These are phyloP conservation scores for Lasioglossum baleicum DNA, from an alignment of 1,140 invertebrate species.

Conservation along the genomic window DNA sequence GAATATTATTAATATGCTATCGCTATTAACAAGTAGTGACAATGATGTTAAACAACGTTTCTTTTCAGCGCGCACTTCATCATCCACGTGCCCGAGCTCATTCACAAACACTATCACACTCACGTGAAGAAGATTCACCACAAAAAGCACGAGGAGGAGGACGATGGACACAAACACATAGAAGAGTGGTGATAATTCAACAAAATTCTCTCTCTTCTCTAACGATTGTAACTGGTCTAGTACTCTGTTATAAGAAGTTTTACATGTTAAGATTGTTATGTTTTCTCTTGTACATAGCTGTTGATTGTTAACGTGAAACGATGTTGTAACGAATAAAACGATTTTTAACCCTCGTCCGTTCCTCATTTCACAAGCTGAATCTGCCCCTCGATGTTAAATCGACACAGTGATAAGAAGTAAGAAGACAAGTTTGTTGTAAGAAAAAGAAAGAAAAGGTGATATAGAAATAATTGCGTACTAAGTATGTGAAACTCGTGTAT, in stretches of 20 bases:
- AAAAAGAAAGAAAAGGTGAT: not conserved
- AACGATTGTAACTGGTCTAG: not conserved
- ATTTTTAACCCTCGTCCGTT: not conserved
- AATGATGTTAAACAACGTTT: not conserved
- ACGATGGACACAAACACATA: conserved; percentile 48
- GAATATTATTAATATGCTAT: conserved; percentile 32
- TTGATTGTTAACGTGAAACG: not conserved
- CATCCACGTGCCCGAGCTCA: conserved; percentile 65
- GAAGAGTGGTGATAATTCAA: conserved; percentile 56
- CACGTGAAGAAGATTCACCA: conserved; percentile 69
- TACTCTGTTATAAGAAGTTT: not conserved
- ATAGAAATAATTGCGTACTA: not conserved
- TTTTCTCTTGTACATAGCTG: conserved; percentile 15
- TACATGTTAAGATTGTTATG: not conserved
- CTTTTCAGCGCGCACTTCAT: conserved; percentile 65
- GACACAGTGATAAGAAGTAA: no score
- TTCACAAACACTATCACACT: conserved; percentile 65
- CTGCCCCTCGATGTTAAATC: no score
- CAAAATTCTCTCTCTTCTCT: not conserved
- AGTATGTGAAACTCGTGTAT: conserved; percentile 50
- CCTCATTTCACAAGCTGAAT: no score
- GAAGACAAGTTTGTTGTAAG: no score
- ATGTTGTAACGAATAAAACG: conserved; percentile 29
- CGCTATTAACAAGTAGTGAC: not conserved
- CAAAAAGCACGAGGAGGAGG: conserved; percentile 53